phyloP scores from a whole-genome alignment of 2,113 vertebrate genomes.

The Nothoprocta pentlandii region DNA sequence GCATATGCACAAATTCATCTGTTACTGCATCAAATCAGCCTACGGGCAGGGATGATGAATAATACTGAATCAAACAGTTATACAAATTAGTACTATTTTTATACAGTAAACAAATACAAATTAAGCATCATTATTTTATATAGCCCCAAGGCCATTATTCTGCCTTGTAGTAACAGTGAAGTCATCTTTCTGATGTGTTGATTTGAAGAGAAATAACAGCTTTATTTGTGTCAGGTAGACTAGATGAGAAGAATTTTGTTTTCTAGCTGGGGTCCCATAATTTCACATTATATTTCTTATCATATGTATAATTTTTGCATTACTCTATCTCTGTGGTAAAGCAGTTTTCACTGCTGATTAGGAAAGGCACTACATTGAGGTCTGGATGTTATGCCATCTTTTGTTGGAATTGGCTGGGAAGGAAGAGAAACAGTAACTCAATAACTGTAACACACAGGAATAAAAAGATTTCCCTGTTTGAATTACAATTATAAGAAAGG shows the following conservation, averaged over 20 bases:
- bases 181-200: background rate
- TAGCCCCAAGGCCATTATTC: background rate
- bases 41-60: background rate
- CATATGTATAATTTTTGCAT: background rate
- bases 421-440: background rate
- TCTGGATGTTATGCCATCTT: background rate
- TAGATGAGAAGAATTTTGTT: background rate
- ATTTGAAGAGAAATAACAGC: background rate
- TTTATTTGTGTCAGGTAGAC: background rate
- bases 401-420: background rate
- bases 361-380: background rate
- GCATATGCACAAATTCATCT: background rate
- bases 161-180: background rate
- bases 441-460: accelerated
- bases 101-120: background rate
- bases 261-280: background rate
- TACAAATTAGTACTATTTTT: background rate
- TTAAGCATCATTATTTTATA: background rate
- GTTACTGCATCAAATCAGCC: background rate
- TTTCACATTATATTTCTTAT: background rate
- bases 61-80: background rate
- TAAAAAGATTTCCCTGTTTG: background rate
- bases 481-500: background rate
- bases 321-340: background rate
- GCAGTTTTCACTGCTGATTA: background rate